phyloP scores from a whole-genome alignment of 2,797 vertebrate species.

The Crocidura indochinensis region DNA sequence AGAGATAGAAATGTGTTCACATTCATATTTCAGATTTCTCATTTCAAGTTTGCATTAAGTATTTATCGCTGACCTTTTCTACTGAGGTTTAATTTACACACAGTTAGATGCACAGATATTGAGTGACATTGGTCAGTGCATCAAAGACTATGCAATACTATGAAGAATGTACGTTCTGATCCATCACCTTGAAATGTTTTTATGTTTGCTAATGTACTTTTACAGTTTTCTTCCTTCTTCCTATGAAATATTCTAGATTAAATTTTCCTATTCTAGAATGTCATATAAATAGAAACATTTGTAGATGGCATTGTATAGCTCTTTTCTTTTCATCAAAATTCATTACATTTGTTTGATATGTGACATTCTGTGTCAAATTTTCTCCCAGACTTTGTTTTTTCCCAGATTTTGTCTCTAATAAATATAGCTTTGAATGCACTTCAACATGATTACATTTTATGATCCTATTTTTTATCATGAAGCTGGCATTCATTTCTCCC shows the following conservation, averaged over 20 bases:
- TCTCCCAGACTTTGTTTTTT: not conserved
- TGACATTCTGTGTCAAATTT: not conserved
- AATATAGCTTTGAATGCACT: not conserved
- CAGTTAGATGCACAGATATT: not conserved
- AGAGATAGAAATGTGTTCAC: not conserved
- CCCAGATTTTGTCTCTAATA: not conserved
- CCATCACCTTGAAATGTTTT: not conserved
- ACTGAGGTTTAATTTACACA: not conserved
- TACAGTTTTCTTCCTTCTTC: not conserved
- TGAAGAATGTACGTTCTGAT: not conserved
- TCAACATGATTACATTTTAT: not conserved
- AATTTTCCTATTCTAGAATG: not conserved
- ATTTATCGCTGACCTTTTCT: conserved; percentile 23
- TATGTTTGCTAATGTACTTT: not conserved
- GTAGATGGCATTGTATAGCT: not conserved
- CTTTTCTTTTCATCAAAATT: not conserved
- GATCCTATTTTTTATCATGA: not conserved
- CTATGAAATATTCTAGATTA: not conserved
- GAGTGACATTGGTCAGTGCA: not conserved
- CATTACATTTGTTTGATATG: not conserved
- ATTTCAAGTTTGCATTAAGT: conserved; percentile 41
- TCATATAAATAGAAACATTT: not conserved
- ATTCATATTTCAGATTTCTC: not conserved
- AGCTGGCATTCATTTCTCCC: not conserved
- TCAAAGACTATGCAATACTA: not conserved